Percentiles rank a stretch among this genome's conserved stretches.
Conservation (phyloP, 37 sponge, comb jelly and placozoan genomes). For the Beroe forskalii region DNA sequence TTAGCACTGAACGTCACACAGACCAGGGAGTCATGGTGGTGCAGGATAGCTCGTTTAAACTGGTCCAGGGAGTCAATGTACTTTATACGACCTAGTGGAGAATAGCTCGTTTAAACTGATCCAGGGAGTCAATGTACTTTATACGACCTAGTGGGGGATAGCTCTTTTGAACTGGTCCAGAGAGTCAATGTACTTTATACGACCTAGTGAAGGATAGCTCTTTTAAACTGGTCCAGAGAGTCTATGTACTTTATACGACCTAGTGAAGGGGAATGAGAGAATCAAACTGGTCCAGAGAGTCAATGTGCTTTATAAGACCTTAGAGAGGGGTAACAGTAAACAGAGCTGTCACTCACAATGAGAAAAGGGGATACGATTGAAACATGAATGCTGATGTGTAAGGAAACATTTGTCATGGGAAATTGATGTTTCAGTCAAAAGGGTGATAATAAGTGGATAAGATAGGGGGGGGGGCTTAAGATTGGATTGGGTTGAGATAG, state of each 20-base stretch:
- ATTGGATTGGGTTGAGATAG: no score
- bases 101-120: not conserved
- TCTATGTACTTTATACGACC: constrained; percentile 18
- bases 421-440: no score
- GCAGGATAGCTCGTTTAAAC: constrained; percentile 24
- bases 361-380: no score
- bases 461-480: no score
- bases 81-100: constrained; percentile 7
- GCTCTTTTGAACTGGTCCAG: not conserved
- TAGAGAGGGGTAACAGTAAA: not conserved
- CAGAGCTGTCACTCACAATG: no score
- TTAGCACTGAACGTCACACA: constrained; percentile 48
- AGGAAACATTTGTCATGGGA: no score
- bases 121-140: not conserved
- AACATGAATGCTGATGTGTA: no score
- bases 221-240: constrained; percentile 5
- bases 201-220: constrained; percentile 33
- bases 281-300: not conserved
- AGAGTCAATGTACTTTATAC: constrained; percentile 12
- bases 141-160: not conserved
- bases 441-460: no score
- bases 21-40: not conserved
- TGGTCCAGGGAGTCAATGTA: not conserved
- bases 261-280: not conserved
- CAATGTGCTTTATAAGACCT: not conserved